A percentile compares a stretch with the other conserved stretches of the same genome.
These are phyloP conservation scores for Sebastes oblongus DNA, from an alignment of 2,797 vertebrate species.

Conservation along the genomic window DNA sequence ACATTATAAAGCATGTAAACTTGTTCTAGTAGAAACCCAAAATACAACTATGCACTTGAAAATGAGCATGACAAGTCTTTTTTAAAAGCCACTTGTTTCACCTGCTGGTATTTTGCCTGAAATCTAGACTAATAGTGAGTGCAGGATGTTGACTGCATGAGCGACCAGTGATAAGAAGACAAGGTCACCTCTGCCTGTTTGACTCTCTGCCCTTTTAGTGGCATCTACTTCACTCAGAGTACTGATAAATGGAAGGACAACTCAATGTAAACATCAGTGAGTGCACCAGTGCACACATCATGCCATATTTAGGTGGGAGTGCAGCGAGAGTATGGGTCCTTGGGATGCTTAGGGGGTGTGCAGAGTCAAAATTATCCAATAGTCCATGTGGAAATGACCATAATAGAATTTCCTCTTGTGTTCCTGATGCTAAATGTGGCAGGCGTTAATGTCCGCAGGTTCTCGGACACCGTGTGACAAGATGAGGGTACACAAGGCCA, in stretches of 20 bases:
- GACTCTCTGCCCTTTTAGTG: not conserved
- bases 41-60: too few relatives aligned
- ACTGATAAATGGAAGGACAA: conserved; percentile 28
- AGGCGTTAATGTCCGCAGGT: not conserved
- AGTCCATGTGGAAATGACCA: not conserved
- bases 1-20: too few relatives aligned
- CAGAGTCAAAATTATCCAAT: not conserved
- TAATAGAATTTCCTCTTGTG: conserved; percentile 31
- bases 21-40: too few relatives aligned
- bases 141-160: not conserved
- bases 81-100: not conserved
- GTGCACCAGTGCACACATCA: not conserved
- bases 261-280: not conserved
- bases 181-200: conserved; percentile 11
- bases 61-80: too few relatives aligned
- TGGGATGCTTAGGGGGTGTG: not conserved
- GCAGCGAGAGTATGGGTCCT: not conserved
- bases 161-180: not conserved
- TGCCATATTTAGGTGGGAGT: not conserved
- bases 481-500: conserved; percentile 34
- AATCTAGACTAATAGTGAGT: not conserved
- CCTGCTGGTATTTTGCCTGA: not conserved
- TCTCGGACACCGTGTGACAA: not conserved
- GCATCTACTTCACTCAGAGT: not conserved
- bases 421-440: conserved; percentile 21